A percentile compares a stretch with the other conserved stretches of the same genome.
phyloP scores from a whole-genome alignment of 2,888 invertebrate genomes.

The Hemistola chrysoprasaria region DNA sequence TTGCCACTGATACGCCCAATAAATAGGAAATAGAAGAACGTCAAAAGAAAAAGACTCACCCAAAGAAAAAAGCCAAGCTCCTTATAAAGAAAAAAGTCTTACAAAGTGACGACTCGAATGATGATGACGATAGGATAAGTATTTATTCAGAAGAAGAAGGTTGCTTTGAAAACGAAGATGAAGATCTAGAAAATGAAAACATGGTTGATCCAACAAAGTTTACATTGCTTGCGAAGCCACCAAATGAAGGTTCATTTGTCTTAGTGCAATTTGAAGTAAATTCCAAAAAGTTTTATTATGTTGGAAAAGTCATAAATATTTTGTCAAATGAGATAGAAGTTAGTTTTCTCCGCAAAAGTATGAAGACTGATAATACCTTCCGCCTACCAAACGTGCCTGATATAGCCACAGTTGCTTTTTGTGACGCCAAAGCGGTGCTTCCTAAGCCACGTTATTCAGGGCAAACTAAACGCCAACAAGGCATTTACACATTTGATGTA shows the following conservation, averaged over 20 bases:
- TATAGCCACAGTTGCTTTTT: constrained; percentile 25
- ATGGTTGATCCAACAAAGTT: constrained; percentile 4
- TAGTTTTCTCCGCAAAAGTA: constrained; percentile 25
- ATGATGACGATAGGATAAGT: constrained; percentile 28
- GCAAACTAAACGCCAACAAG: constrained; percentile 26
- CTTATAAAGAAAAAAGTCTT: constrained; percentile 23
- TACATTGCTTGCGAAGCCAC: constrained; percentile 11
- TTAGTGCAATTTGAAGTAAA: constrained; percentile 22
- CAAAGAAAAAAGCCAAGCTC: constrained; percentile 16
- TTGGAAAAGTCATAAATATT: constrained; percentile 20
- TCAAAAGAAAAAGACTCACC: constrained; percentile 7
- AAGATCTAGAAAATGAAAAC: constrained; percentile 13
- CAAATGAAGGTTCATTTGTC: constrained; percentile 23
- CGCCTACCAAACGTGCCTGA: constrained; percentile 29
- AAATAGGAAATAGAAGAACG: constrained; percentile 27
- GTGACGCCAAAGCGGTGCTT: constrained; percentile 26
- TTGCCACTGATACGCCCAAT: constrained; percentile 38
- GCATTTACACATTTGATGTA: constrained; percentile 27
- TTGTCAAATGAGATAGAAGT: constrained; percentile 19
- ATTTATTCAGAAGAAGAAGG: constrained; percentile 28
- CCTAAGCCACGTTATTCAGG: constrained; percentile 23
- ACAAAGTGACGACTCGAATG: constrained; percentile 19
- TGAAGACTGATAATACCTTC: constrained; percentile 19
- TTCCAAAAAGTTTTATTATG: constrained; percentile 21
- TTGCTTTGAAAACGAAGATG: constrained; percentile 19